Evolutionary conservation across 2,113 vertebrate genomes (phyloP).

Genomic region (Tenebrosternarchus preto): DNA sequence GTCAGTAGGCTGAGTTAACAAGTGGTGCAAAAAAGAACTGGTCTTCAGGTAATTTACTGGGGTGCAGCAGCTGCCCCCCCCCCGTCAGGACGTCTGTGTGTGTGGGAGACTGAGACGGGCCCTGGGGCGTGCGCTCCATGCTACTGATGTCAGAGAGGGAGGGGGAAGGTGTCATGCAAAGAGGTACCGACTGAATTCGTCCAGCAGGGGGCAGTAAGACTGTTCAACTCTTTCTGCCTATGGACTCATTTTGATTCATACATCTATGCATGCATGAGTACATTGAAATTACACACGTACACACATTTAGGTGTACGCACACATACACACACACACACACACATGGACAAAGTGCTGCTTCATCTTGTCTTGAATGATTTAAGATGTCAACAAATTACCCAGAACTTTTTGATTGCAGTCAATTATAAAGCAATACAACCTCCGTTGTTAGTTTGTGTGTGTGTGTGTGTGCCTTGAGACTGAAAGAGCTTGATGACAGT

Average conservation of each 20-base stretch:
- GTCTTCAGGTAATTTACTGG: background rate
- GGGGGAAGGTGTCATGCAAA: constrained; percentile 42
- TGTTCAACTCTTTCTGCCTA: background rate
- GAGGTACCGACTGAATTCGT: constrained; percentile 54
- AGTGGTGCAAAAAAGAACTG: background rate
- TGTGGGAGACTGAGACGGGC: constrained; percentile 23
- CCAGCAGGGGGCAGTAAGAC: constrained; percentile 53
- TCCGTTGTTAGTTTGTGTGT: background rate
- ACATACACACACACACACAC: background rate
- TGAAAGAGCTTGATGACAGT: constrained; percentile 45
- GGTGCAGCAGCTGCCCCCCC: constrained; percentile 1
- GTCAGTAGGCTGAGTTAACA: background rate
- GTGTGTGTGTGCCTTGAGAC: constrained; percentile 32
- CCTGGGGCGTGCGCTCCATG: constrained; percentile 47
- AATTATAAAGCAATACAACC: background rate
- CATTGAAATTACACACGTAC: constrained; percentile 21
- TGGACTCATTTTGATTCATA: constrained; percentile 18
- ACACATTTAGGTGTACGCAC: constrained; percentile 8
- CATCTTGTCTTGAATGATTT: background rate
- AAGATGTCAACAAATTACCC: constrained; percentile 5
- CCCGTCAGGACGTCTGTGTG: constrained; percentile 36
- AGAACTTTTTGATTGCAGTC: background rate
- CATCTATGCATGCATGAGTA: constrained; percentile 26
- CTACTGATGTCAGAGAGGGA: constrained; percentile 35
- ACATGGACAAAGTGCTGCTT: background rate